These are phyloP conservation scores for Bolborhynchus lineola DNA, from an alignment of 2,113 vertebrate species.

Conservation along the genomic window DNA sequence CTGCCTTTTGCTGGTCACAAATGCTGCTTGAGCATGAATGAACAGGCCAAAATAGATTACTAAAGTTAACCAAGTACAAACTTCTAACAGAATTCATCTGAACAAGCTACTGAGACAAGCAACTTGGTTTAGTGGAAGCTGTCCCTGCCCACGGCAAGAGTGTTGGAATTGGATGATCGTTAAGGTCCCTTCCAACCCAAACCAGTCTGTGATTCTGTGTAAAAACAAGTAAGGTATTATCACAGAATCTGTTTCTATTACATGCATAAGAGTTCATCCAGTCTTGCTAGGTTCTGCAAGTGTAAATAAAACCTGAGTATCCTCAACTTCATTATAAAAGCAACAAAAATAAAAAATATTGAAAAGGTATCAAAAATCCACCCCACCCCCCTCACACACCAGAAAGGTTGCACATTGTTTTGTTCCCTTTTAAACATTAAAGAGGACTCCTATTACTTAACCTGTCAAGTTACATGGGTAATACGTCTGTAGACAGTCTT, in stretches of 20 bases:
- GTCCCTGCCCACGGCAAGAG: neutral
- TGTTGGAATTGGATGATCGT: neutral
- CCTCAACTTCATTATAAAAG: neutral
- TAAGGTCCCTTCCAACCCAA: neutral
- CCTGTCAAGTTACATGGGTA: neutral
- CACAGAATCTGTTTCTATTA: neutral
- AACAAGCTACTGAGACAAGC: neutral
- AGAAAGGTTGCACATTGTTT: neutral
- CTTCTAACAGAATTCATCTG: neutral
- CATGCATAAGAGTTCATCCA: neutral
- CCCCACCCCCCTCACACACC: fast-evolving
- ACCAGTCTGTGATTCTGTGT: neutral
- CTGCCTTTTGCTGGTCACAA: neutral
- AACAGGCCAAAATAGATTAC: neutral
- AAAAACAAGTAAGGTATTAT: neutral
- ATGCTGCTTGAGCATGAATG: neutral
- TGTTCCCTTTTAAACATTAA: neutral
- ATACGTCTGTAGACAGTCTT: neutral
- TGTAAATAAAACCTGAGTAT: neutral
- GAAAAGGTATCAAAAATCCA: neutral
- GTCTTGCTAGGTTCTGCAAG: neutral
- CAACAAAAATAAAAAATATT: neutral
- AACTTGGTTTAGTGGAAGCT: neutral
- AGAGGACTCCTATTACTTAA: neutral
- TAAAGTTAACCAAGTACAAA: neutral